Base-by-base conservation (phyloP, 2,797 vertebrate genomes). In the Crenuchus spilurus region DNA sequence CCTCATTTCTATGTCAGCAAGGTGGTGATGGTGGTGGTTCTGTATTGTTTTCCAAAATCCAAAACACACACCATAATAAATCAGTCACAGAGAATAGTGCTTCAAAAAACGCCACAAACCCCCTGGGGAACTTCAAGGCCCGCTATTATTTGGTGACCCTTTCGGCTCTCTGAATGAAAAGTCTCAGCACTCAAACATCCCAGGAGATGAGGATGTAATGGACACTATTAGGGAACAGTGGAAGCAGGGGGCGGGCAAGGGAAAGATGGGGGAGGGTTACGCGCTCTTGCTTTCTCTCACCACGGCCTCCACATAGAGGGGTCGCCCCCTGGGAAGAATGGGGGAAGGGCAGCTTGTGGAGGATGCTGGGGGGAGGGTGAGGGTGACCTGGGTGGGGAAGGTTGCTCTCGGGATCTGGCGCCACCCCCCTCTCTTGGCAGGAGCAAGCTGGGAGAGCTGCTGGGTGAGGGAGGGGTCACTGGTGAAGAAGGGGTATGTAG, bases 251-350 rank as follows among this genome's bases (percentile, higher is more conserved):
- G 75, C 67, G 70, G 75, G 54, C 26, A 54, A 76, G 14, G 51
- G 37, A 72, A 73, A 35, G 42, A 54, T 39, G 65, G 75, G 78
- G 58, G 58, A 65, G 75, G 65, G 78, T 61, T 80, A 24, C 26
- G 58, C 51, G n/a, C n/a, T n/a, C n/a, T n/a, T n/a, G n/a, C n/a
- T n/a, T n/a, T 75, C 64, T 66, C 66, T 86, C 80, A 88, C 87
- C 87, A 88, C 1, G 87, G 87, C 74, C 87, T 84, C 87, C 87
- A 88, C 87, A 88, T 88, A n/a, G 85, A 86, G 16, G 81, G 85
- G 75, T 88, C 85, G 13, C 58, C 71, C 57, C 77, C 82, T 64
- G 70, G 80, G 70, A 80, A 77, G 74, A 77, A 61, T 16, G 75
- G 70, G 70, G 79, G 82, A 41, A 69, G 83, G 72, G 78, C 52